Evolutionary conservation across 2,797 vertebrate species (phyloP).

Genomic region (Aphelocoma californica): DNA sequence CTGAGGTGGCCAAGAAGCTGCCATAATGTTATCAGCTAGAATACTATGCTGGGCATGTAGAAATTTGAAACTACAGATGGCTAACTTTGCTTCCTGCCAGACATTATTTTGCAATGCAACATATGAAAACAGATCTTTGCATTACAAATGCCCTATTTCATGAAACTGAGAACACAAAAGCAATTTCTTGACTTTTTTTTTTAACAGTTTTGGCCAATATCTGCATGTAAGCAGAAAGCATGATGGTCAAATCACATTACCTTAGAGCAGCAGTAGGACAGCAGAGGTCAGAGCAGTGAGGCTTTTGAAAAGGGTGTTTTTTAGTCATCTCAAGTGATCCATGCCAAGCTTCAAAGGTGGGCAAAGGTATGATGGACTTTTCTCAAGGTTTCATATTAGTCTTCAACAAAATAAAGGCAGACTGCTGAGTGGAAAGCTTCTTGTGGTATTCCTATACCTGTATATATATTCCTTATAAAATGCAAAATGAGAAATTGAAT

Average conservation of each 20-base stretch:
- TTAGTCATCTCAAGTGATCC: rapidly evolving
- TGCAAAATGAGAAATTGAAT: background rate
- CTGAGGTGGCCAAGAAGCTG: background rate
- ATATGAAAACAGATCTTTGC: background rate
- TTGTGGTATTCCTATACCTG: background rate
- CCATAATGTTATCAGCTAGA: background rate
- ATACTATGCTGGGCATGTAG: background rate
- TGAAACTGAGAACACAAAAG: background rate
- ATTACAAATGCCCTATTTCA: background rate
- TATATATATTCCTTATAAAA: background rate
- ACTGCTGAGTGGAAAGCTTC: background rate
- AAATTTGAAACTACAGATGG: background rate
- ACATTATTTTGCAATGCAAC: conserved; percentile 2
- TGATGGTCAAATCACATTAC: background rate
- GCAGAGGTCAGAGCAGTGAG: background rate
- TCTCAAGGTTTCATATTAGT: background rate
- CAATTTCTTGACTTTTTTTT: background rate
- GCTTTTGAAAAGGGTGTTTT: background rate
- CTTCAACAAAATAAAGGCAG: background rate
- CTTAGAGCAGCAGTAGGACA: background rate
- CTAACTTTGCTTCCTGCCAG: background rate
- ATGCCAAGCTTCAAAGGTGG: background rate
- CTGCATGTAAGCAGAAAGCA: background rate
- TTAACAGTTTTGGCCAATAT: background rate
- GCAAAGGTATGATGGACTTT: background rate